Conservation (phyloP, 2,113 vertebrate species). For the Eublepharis macularius region DNA sequence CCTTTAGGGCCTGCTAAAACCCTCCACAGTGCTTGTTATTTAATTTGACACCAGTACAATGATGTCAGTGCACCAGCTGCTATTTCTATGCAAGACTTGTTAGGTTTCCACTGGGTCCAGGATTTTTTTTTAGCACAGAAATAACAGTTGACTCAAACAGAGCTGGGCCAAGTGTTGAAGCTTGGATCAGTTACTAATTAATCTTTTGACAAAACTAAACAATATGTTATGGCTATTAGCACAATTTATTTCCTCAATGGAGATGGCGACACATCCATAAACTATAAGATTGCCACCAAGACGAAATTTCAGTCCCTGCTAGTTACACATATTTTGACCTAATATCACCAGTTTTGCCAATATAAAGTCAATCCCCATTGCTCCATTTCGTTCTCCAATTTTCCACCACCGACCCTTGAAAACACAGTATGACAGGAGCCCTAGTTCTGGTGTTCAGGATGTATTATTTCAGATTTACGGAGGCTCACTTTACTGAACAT, state of each 20-base stretch:
- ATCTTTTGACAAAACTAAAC: background rate
- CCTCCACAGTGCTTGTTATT: background rate
- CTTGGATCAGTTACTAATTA: background rate
- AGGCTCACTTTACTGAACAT: background rate
- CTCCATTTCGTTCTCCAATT: background rate
- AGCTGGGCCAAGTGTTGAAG: background rate
- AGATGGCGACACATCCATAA: background rate
- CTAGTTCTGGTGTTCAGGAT: background rate
- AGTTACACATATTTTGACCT: fast-evolving
- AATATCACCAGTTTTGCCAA: background rate
- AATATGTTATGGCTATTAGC: background rate
- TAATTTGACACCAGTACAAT: background rate
- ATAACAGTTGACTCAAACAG: constrained; percentile 1
- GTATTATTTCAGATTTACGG: background rate
- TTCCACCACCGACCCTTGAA: background rate
- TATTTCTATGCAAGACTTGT: background rate
- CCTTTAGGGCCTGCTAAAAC: background rate
- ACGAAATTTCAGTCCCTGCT: background rate
- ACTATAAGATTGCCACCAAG: background rate
- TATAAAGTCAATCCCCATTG: background rate
- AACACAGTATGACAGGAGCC: background rate
- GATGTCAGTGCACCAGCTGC: background rate
- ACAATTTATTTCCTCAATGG: background rate
- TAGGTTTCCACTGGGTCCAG: constrained; percentile 12
- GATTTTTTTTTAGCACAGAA: constrained; percentile 11